These are phyloP conservation scores for Potorous gilbertii DNA, from an alignment of 2,797 vertebrate genomes.

Conservation along the genomic window DNA sequence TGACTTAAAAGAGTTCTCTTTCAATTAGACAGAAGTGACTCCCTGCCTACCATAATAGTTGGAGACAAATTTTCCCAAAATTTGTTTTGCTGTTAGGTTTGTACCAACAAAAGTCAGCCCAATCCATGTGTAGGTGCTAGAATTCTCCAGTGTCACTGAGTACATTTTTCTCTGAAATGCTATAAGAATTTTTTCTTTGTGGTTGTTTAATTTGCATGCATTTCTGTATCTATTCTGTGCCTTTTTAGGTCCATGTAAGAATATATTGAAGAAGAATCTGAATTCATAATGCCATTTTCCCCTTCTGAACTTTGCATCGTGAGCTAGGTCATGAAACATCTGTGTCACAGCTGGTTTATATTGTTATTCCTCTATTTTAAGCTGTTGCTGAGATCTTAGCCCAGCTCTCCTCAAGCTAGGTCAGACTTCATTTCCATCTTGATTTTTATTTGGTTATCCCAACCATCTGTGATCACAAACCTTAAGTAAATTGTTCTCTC, in stretches of 20 bases:
- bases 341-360: background rate
- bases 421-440: background rate
- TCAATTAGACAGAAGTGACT: conserved; percentile 11
- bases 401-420: background rate
- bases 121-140: background rate
- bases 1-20: conserved; percentile 20
- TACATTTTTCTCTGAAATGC: background rate
- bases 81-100: conserved; percentile 7
- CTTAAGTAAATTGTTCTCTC: background rate
- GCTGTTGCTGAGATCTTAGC: background rate
- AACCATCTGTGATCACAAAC: background rate
- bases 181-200: background rate
- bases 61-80: background rate
- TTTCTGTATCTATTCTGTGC: background rate
- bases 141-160: background rate
- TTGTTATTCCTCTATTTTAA: background rate
- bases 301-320: background rate
- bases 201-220: background rate
- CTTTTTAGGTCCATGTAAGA: background rate
- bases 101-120: background rate
- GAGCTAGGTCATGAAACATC: background rate
- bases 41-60: background rate
- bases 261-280: background rate
- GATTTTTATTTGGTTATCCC: background rate
- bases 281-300: background rate